Percentiles rank a stretch among this genome's conserved stretches.
Evolutionary conservation across 2,797 vertebrate species (phyloP).

Genomic region (Petrocephalus schoutedeni): DNA sequence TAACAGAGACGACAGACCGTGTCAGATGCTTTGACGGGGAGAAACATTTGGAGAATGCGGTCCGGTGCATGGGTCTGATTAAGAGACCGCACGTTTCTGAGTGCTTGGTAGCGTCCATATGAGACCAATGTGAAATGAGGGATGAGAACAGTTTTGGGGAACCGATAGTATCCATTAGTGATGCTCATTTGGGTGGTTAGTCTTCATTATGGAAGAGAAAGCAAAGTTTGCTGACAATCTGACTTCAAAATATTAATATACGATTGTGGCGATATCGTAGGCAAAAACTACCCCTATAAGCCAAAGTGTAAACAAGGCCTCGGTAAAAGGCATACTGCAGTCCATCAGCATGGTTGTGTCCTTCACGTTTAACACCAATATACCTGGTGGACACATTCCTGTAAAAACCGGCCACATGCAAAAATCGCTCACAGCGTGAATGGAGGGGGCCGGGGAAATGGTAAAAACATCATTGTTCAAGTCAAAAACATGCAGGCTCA

Average conservation of each 20-base stretch:
- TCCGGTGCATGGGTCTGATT: neutral
- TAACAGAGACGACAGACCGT: neutral
- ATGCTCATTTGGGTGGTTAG: neutral
- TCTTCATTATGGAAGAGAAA: neutral
- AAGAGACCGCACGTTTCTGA: neutral
- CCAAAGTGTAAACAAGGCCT: neutral
- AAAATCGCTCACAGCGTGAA: neutral
- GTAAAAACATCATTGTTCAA: neutral
- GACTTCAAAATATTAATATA: neutral
- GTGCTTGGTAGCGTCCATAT: neutral
- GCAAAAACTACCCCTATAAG: neutral
- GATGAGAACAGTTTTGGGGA: neutral
- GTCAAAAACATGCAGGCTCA: neutral
- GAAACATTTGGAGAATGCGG: neutral
- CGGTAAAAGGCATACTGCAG: neutral
- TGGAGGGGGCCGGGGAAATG: neutral
- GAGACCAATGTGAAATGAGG: neutral
- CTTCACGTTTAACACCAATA: neutral
- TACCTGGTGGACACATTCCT: neutral
- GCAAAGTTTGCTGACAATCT: neutral
- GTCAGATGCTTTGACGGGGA: neutral
- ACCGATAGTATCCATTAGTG: neutral
- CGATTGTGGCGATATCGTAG: neutral
- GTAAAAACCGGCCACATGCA: neutral
- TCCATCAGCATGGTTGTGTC: neutral